Evolutionary conservation across 1,140 invertebrate genomes (phyloP).

Genomic region (Delia radicum): DNA sequence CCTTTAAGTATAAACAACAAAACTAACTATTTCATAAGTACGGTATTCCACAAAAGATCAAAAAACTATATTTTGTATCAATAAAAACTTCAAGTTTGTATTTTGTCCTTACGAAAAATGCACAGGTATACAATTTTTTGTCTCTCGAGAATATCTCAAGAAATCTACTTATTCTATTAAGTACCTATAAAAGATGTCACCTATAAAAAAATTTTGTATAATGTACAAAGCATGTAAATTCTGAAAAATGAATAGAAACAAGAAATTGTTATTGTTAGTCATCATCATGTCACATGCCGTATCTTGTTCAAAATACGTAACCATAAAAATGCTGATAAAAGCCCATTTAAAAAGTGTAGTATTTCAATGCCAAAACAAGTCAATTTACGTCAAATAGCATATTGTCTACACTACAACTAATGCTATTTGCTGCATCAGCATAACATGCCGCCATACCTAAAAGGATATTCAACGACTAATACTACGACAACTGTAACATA

Average conservation of each 20-base stretch:
- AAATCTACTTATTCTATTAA: too few relatives aligned
- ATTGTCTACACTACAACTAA: neutral
- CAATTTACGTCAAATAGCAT: slow-evolving; percentile 16
- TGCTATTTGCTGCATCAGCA: slow-evolving; percentile 10
- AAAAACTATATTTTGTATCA: too few relatives aligned
- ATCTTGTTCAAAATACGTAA: neutral
- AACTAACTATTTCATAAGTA: too few relatives aligned
- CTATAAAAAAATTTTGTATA: too few relatives aligned
- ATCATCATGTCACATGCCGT: neutral
- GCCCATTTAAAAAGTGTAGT: slow-evolving; percentile 12
- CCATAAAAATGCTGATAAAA: slow-evolving; percentile 15
- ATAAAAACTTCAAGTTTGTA: too few relatives aligned
- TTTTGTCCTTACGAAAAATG: too few relatives aligned
- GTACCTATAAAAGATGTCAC: too few relatives aligned
- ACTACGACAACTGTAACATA: neutral
- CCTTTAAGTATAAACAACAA: too few relatives aligned
- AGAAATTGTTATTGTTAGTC: neutral
- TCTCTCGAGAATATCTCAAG: too few relatives aligned
- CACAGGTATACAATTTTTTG: too few relatives aligned
- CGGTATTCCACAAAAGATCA: too few relatives aligned
- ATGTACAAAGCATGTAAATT: neutral
- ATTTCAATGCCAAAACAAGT: slow-evolving; percentile 22
- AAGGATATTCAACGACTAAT: slow-evolving; percentile 7
- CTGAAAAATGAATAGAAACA: neutral
- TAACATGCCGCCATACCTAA: neutral